These are phyloP conservation scores for Hylomyscus alleni DNA, from an alignment of 2,797 vertebrate species.

Conservation along the genomic window DNA sequence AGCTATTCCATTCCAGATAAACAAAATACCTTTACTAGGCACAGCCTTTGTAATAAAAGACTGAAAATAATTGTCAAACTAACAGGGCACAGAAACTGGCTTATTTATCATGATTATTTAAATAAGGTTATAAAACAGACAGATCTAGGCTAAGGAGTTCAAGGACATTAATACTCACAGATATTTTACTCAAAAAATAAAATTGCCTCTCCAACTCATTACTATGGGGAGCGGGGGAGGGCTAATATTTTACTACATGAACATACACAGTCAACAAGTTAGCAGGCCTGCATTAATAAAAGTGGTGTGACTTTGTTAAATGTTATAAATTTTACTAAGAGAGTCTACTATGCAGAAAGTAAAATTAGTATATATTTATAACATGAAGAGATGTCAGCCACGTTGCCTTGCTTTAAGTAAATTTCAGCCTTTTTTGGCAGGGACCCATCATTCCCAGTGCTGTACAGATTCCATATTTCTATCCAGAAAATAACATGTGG, in stretches of 20 bases:
- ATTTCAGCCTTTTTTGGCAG: not conserved
- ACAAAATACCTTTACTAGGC: conserved; percentile 28
- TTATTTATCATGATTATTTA: conserved; percentile 50
- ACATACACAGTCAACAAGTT: conserved; percentile 27
- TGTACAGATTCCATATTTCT: not conserved
- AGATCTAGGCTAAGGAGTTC: conserved; percentile 29
- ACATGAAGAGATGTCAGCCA: not conserved
- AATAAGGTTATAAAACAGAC: conserved; percentile 49
- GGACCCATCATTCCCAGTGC: not conserved
- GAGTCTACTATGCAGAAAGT: not conserved
- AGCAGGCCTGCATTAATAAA: not conserved
- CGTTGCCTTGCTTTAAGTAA: not conserved
- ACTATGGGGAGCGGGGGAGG: not conserved
- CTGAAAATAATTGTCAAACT: conserved; percentile 45
- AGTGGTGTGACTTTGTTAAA: conserved; percentile 52
- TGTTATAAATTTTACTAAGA: conserved; percentile 28
- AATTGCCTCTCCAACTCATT: conserved; percentile 38
- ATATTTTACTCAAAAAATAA: conserved; percentile 52
- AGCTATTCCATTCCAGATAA: conserved; percentile 16
- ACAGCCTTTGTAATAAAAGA: conserved; percentile 40
- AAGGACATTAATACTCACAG: conserved; percentile 43
- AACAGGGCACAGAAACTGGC: conserved; percentile 28
- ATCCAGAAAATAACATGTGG: not conserved
- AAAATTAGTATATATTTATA: conserved; percentile 1
- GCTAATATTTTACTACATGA: not conserved